Base-by-base conservation (phyloP, 2,113 vertebrate genomes). In the Diadophis punctatus region DNA sequence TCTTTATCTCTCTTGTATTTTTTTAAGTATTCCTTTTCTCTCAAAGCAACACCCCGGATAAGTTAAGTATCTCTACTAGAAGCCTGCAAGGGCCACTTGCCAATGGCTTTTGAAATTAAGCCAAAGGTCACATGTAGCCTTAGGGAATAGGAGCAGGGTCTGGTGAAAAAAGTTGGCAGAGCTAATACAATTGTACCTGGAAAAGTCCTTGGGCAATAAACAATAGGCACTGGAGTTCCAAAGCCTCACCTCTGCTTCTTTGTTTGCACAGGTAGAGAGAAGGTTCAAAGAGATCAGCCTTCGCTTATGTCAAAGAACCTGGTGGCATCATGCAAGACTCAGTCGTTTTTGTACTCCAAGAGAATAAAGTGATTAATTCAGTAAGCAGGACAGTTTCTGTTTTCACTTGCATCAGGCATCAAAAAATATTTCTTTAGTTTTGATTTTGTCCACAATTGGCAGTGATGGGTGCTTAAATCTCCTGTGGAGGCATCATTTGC, bases 371-470 rank as follows among this genome's bases (percentile, higher is more conserved):
- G 11, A 30, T 48, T 16, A 22, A 84, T 92, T 90, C 90, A 1
- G 4, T 34, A 46, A 22, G 52, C 18, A 53, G 51, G 63, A 27
- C 88, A 23, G 60, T 0, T 20, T 91, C 80, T 60, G 3, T 85
- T 90, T 52, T 0, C n/a, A 51, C 16, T 55, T 56, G 23, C 1
- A 39, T 34, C 4, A 46, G 23, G 1, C 8, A 80, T 60, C 27
- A 49, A 1, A 2, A 0, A 0, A n/a, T 1, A 5, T 48, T 89
- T 89, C n/a, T 16, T 53, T 25, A 90, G 80, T 9, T 93, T n/a
- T 1, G 91, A 8, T 39, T 43, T 74, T 12, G 23, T 30, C 12
- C 53, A 46, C 3, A 11, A 43, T 8, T 87, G 93, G 85, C 63
- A 53, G 89, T 74, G 56, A 34, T 63, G 34, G 10, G 23, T 14